phyloP scores from a whole-genome alignment of 2,888 invertebrate species.

The Smittia aterrima region DNA sequence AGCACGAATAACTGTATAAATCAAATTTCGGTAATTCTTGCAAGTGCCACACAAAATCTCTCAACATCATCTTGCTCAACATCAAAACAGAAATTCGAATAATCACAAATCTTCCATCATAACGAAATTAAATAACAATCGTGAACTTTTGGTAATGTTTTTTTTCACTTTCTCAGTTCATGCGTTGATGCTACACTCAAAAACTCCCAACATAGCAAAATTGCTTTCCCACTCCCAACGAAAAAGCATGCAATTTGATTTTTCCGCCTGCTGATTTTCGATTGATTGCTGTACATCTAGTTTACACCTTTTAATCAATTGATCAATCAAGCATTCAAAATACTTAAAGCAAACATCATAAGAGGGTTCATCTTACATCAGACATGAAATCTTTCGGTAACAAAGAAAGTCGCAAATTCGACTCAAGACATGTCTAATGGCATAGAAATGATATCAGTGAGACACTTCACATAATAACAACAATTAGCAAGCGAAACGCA shows the following conservation, averaged over 20 bases:
- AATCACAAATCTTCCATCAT: constrained; percentile 5
- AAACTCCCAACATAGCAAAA: background rate
- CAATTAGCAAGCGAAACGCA: background rate
- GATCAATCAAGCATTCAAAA: too few species aligned
- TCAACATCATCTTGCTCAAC: background rate
- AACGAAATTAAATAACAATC: constrained; percentile 19
- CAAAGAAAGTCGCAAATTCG: background rate
- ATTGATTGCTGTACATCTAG: background rate
- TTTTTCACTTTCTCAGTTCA: background rate
- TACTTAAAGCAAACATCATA: background rate
- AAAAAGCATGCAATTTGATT: background rate
- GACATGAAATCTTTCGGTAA: background rate
- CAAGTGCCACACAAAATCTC: background rate
- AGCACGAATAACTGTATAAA: too few species aligned
- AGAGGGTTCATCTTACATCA: background rate
- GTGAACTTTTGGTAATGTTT: background rate
- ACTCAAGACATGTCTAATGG: background rate
- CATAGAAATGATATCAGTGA: background rate
- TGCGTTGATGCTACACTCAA: background rate
- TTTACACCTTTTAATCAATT: constrained; percentile 10
- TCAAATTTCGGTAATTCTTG: background rate
- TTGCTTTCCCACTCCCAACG: too few species aligned
- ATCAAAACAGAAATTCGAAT: background rate
- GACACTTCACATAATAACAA: constrained; percentile 5
- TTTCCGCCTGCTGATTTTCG: background rate